These are phyloP conservation scores for Micrasema minimum DNA, from an alignment of 1,140 invertebrate species.

Conservation along the genomic window DNA sequence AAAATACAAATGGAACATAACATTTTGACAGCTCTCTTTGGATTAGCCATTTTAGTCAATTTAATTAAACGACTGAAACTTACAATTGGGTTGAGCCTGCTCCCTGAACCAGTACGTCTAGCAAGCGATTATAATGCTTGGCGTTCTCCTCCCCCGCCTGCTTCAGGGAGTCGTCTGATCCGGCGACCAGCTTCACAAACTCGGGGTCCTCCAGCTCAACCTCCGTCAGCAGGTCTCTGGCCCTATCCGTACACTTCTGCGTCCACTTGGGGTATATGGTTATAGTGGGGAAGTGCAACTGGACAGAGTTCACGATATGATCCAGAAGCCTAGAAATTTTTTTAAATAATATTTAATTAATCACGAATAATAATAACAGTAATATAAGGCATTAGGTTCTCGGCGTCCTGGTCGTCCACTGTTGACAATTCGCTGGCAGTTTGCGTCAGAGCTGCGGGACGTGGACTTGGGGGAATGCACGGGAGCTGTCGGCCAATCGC, in stretches of 20 bases:
- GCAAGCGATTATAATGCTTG: constrained; percentile 70
- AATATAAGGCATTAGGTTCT: no score
- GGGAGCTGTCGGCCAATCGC: no score
- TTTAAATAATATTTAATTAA: no score
- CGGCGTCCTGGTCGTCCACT: no score
- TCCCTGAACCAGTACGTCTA: constrained; percentile 72
- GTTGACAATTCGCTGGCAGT: no score
- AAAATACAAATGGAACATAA: no score
- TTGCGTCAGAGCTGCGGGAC: no score
- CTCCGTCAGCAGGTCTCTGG: constrained; percentile 63
- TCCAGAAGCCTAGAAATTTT: constrained; percentile 75
- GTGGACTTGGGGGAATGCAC: no score
- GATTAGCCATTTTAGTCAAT: no score
- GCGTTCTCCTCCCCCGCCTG: constrained; percentile 64
- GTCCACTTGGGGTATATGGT: constrained; percentile 70
- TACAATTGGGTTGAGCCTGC: constrained; percentile 76
- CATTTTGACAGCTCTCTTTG: no score
- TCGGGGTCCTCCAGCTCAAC: constrained; percentile 54
- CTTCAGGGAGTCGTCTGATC: constrained; percentile 60
- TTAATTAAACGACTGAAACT: no score
- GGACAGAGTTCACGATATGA: constrained; percentile 64
- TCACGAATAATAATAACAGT: not conserved
- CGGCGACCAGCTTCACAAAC: constrained; percentile 59
- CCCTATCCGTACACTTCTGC: constrained; percentile 65
- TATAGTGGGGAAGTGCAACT: constrained; percentile 68